Evolutionary conservation across 1,140 invertebrate genomes (phyloP).

Genomic region (Drosophila orena): DNA sequence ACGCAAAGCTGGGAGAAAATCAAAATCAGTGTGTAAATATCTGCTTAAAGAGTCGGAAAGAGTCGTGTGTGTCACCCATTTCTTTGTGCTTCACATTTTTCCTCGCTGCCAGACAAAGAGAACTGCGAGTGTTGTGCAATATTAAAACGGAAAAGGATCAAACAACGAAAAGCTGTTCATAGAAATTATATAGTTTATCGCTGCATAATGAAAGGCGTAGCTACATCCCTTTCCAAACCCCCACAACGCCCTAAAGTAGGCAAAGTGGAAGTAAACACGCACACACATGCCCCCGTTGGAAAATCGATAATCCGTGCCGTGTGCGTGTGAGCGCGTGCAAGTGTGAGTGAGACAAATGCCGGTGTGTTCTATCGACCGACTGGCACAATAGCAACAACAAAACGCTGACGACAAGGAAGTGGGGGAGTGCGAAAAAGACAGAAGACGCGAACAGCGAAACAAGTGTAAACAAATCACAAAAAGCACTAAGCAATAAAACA

Average conservation of each 20-base stretch:
- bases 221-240: conserved; percentile 13
- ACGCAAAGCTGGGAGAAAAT: background rate
- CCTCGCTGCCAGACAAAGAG: conserved; percentile 7
- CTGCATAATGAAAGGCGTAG: conserved; percentile 57
- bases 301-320: conserved; percentile 66
- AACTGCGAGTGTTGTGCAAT: conserved; percentile 1
- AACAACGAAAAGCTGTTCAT: conserved; percentile 19
- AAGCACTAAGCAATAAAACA: conserved; percentile 18
- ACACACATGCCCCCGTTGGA: conserved; percentile 62
- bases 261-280: conserved; percentile 47
- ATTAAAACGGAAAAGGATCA: background rate
- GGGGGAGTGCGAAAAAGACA: conserved; percentile 8
- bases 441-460: conserved; percentile 12
- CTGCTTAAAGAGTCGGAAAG: background rate
- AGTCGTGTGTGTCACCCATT: conserved; percentile 24
- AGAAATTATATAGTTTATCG: background rate
- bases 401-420: background rate
- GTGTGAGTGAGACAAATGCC: conserved; percentile 51
- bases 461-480: conserved; percentile 53
- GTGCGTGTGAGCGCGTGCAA: conserved; percentile 29
- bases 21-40: conserved; percentile 9
- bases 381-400: conserved; percentile 55
- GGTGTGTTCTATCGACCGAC: conserved; percentile 59
- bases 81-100: conserved; percentile 21
- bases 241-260: conserved; percentile 64